Percentiles rank a stretch among this genome's conserved stretches.
Evolutionary conservation across 2,113 vertebrate species (phyloP).

Genomic region (Pycnonotus jocosus): DNA sequence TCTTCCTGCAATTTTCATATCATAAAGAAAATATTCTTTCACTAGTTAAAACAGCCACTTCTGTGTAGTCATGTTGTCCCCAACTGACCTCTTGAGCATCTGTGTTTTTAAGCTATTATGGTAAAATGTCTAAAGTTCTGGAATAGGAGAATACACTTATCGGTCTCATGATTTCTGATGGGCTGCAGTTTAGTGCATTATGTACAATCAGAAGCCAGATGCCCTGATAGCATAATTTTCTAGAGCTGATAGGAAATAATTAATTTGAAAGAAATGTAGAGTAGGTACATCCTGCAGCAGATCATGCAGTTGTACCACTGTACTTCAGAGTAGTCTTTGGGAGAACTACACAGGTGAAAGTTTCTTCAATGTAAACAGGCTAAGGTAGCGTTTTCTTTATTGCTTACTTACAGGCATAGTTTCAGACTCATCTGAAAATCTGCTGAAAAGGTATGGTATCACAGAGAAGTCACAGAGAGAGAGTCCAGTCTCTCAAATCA

Average conservation of each 20-base stretch:
- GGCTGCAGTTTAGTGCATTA: background rate
- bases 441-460: conserved; percentile 65
- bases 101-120: background rate
- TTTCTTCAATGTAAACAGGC: background rate
- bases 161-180: background rate
- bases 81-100: background rate
- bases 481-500: conserved; percentile 53
- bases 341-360: background rate
- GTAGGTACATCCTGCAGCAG: background rate
- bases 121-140: background rate
- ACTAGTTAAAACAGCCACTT: background rate
- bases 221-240: background rate
- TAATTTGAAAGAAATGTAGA: background rate
- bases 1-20: background rate
- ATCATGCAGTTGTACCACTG: background rate
- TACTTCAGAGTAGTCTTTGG: background rate
- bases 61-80: background rate
- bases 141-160: background rate
- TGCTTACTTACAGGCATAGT: conserved; percentile 46
- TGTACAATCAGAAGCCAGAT: background rate
- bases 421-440: conserved; percentile 64
- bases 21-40: background rate
- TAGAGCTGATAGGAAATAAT: background rate
- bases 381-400: background rate
- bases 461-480: conserved; percentile 64